Evolutionary conservation across 2,797 vertebrate genomes (phyloP), one percentile per base, ranked within the genome.

Genomic region (Pteronotus mesoamericanus): DNA sequence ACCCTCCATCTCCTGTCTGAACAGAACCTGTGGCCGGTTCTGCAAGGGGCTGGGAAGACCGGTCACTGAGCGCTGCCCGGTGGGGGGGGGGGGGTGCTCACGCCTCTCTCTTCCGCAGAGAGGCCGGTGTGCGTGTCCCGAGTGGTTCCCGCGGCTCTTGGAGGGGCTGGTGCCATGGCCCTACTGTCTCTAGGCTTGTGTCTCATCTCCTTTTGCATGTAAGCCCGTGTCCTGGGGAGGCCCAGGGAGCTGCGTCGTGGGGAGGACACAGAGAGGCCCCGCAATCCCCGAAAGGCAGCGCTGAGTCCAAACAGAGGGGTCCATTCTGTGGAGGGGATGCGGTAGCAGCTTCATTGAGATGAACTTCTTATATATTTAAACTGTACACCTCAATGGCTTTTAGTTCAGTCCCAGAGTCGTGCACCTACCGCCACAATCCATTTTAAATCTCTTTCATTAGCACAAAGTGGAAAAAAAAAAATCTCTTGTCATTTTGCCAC

Each of bases 401-500:
- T 8, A 19, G 59, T 55, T 1, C 19, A 7, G 26, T 74, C 16
- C 15, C 34, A 10, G 71, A 68, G 16, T 18, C 75, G 44, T 18
- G 1, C 0, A 11, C 2, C 51, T 14, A 5, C 59, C 2, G 11
- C 16, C 24, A 24, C 39, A 4, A 77, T 21, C 42, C 51, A 18
- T 68, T 85, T 6, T 6, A 68, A 46, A 72, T 78, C 55, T 24
- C 39, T 64, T 59, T 61, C 74, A 14, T 22, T 44, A 46, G 37
- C 39, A 18, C 29, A 3, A 66, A 78, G 48, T 59, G 68, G 14
- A 68, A 51, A 53, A 26, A 29, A 7, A 10, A n/a, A n/a, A n/a
- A n/a, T n/a, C n/a, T n/a, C n/a, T n/a, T 6, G 1, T 26, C 15
- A 6, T 12, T 8, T 12, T 0, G 1, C 6, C 16, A 1, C 0